phyloP scores from a whole-genome alignment of 2,888 invertebrate genomes.

The Coelogynopora nodosa region DNA sequence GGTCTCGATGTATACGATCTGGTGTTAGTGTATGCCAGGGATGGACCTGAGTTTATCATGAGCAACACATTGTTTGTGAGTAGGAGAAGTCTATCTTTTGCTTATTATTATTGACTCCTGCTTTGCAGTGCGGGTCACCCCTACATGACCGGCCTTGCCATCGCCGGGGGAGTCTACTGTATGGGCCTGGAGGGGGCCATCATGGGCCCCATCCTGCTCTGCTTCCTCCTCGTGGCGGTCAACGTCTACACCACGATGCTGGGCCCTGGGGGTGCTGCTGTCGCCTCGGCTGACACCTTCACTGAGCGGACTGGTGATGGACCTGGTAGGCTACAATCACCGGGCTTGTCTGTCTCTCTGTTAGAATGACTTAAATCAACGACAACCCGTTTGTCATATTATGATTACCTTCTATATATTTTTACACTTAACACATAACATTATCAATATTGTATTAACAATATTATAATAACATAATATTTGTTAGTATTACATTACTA shows the following conservation, averaged over 20 bases:
- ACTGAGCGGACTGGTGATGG: not conserved
- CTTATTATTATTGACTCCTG: too few species aligned
- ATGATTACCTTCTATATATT: not conserved
- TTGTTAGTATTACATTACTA: not conserved
- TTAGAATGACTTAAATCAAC: too few species aligned
- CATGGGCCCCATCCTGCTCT: constrained; percentile 87
- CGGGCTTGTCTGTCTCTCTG: not conserved
- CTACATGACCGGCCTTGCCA: constrained; percentile 89
- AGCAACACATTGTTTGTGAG: too few species aligned
- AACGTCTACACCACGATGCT: constrained; percentile 53
- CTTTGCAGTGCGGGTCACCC: constrained; percentile 82
- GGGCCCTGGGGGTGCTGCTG: not conserved
- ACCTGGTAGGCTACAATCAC: not conserved
- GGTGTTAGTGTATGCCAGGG: too few species aligned
- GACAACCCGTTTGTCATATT: not conserved
- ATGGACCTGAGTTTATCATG: too few species aligned
- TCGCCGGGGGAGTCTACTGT: constrained; percentile 96
- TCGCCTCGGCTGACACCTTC: not conserved
- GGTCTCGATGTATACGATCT: too few species aligned
- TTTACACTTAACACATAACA: too few species aligned
- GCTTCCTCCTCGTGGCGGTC: constrained; percentile 81
- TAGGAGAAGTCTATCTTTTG: too few species aligned
- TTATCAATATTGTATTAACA: too few species aligned
- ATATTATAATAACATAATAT: too few species aligned
- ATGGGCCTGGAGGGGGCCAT: constrained; percentile 93